These are phyloP conservation scores for Tenthredo mesomela DNA, from an alignment of 2,888 invertebrate genomes.

Conservation along the genomic window DNA sequence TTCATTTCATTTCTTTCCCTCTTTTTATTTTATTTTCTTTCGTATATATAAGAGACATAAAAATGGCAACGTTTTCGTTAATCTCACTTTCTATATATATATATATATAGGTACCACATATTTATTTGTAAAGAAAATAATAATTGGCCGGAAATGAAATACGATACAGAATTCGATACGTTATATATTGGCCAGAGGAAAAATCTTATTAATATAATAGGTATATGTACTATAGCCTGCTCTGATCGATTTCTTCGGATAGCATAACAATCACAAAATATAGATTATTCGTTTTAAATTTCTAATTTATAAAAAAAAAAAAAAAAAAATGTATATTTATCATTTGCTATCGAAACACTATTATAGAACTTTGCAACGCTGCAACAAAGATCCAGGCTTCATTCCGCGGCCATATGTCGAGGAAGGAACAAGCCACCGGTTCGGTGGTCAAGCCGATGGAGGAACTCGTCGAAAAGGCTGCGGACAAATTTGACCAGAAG, in stretches of 20 bases:
- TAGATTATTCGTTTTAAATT: neutral
- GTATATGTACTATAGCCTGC: too few relatives aligned
- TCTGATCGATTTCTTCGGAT: neutral
- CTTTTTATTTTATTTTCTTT: slow-evolving; percentile 52
- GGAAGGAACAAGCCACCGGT: slow-evolving; percentile 81
- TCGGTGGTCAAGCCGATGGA: slow-evolving; percentile 69
- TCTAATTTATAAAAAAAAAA: neutral
- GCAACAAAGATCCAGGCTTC: slow-evolving; percentile 96
- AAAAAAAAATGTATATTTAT: slow-evolving; percentile 67
- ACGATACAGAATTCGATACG: neutral
- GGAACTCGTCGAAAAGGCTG: slow-evolving; percentile 70
- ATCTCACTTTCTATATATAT: slow-evolving; percentile 8
- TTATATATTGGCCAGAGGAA: neutral
- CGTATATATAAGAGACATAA: too few relatives aligned
- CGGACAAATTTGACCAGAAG: slow-evolving; percentile 73
- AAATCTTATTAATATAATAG: too few relatives aligned
- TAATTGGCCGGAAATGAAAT: slow-evolving; percentile 33
- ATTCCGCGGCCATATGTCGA: slow-evolving; percentile 93
- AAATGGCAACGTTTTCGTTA: neutral
- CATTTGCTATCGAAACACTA: neutral
- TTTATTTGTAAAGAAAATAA: slow-evolving; percentile 29
- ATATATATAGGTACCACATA: too few relatives aligned
- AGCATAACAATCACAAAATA: neutral
- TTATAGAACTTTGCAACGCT: slow-evolving; percentile 88
- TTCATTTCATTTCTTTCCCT: neutral